Percentiles rank a stretch among this genome's conserved stretches.
These are phyloP conservation scores for Calliphora vomitoria DNA, from an alignment of 2,888 invertebrate genomes.

Conservation along the genomic window DNA sequence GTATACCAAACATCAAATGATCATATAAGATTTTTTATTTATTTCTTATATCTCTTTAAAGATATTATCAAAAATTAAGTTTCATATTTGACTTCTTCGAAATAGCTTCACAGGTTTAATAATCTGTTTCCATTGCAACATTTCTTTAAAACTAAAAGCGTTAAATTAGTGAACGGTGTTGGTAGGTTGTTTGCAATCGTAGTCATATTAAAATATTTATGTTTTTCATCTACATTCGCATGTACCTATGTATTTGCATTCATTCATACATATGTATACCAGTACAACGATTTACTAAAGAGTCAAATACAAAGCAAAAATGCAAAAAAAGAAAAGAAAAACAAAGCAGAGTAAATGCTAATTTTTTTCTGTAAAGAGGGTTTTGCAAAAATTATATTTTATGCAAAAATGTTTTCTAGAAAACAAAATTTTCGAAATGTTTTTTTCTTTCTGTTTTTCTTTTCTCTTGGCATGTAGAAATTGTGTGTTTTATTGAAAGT, in stretches of 20 bases:
- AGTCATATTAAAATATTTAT: constrained; percentile 14
- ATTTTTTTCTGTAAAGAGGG: constrained; percentile 52
- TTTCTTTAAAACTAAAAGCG: background rate
- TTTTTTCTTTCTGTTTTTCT: background rate
- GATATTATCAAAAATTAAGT: no score
- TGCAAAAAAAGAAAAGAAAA: constrained; percentile 18
- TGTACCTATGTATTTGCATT: background rate
- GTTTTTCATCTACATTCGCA: background rate
- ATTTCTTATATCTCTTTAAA: no score
- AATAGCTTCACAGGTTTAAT: no score
- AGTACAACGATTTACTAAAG: constrained; percentile 24
- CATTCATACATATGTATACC: background rate
- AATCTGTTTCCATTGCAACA: no score
- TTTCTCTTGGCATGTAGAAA: constrained; percentile 3
- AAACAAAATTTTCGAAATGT: background rate
- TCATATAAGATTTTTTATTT: no score
- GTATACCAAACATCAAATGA: no score
- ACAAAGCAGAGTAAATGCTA: constrained; percentile 65
- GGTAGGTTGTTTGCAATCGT: background rate
- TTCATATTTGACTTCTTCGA: no score
- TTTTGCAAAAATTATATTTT: constrained; percentile 51
- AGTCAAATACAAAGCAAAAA: constrained; percentile 49
- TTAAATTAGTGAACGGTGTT: constrained; percentile 6
- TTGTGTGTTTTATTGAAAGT: constrained; percentile 20
- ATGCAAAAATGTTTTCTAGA: constrained; percentile 39